Evolutionary conservation across 2,888 invertebrate genomes (phyloP).

Genomic region (Cremastinae sp.): DNA sequence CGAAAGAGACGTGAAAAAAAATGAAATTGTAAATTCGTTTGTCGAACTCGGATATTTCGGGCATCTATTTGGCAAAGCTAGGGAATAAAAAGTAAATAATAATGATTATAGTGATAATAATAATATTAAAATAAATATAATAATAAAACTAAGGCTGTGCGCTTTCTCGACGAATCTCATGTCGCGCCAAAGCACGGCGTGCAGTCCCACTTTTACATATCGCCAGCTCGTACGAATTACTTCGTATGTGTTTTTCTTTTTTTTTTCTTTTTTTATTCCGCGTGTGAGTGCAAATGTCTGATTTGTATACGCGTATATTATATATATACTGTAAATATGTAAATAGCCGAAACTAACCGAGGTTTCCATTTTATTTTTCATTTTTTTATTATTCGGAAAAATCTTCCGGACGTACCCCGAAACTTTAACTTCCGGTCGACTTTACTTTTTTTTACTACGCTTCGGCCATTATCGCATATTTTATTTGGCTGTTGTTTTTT

Average conservation of each 20-base stretch:
- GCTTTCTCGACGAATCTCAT: slow-evolving; percentile 62
- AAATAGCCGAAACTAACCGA: slow-evolving; percentile 27
- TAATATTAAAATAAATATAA: slow-evolving; percentile 31
- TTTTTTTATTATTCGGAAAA: not conserved
- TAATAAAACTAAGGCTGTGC: slow-evolving; percentile 59
- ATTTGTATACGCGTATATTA: slow-evolving; percentile 8
- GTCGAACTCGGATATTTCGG: too few relatives aligned
- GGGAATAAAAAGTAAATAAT: slow-evolving; percentile 21
- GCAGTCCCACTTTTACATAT: slow-evolving; percentile 58
- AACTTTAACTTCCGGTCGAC: too few relatives aligned
- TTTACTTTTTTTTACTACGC: slow-evolving; percentile 7
- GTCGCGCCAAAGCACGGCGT: slow-evolving; percentile 53
- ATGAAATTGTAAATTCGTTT: too few relatives aligned
- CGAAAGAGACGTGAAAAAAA: too few relatives aligned
- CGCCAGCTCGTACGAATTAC: slow-evolving; percentile 30
- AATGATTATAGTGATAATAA: slow-evolving; percentile 31
- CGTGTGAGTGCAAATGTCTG: not conserved
- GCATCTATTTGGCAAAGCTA: not conserved
- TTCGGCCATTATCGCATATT: slow-evolving; percentile 6
- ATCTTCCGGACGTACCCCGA: too few relatives aligned
- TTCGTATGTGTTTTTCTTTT: not conserved
- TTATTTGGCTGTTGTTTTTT: too few relatives aligned
- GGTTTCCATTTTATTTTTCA: slow-evolving; percentile 8
- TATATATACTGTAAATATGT: slow-evolving; percentile 7
- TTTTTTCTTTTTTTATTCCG: too few relatives aligned